Evolutionary conservation across 2,113 vertebrate species (phyloP).

Genomic region (Cochlearius cochlearius): DNA sequence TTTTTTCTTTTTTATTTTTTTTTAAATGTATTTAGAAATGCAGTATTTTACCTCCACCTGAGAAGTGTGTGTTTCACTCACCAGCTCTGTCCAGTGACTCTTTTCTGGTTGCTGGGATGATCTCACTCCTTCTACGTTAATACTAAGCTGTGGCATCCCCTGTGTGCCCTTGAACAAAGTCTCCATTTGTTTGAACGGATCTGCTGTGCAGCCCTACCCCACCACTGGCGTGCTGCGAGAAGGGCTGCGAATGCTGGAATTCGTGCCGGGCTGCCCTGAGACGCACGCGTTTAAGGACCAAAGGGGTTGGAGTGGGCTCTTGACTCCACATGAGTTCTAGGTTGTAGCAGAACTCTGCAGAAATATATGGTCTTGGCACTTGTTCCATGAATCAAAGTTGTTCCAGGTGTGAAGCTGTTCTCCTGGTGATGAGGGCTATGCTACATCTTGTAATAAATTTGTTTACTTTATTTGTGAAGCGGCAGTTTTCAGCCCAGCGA

Average conservation of each 20-base stretch:
- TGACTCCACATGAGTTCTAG: accelerated
- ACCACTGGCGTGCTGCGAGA: background rate
- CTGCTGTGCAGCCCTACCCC: background rate
- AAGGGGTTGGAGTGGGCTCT: accelerated
- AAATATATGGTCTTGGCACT: accelerated
- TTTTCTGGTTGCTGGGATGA: background rate
- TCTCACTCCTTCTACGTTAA: accelerated
- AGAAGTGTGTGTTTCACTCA: background rate
- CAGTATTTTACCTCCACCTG: background rate
- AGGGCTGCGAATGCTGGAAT: background rate
- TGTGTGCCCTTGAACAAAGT: background rate
- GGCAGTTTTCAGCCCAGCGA: background rate
- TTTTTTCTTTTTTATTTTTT: no score
- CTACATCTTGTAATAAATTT: background rate
- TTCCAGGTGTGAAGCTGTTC: background rate
- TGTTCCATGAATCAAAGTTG: background rate
- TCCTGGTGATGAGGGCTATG: background rate
- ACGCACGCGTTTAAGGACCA: background rate
- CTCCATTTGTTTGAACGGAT: background rate
- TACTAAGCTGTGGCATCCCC: background rate
- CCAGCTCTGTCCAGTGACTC: background rate
- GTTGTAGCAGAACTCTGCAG: background rate
- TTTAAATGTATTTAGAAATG: background rate
- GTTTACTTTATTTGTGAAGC: background rate
- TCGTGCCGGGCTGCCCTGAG: background rate